Base-by-base conservation (phyloP, 2,113 vertebrate species). In the Eulemur rufifrons region DNA sequence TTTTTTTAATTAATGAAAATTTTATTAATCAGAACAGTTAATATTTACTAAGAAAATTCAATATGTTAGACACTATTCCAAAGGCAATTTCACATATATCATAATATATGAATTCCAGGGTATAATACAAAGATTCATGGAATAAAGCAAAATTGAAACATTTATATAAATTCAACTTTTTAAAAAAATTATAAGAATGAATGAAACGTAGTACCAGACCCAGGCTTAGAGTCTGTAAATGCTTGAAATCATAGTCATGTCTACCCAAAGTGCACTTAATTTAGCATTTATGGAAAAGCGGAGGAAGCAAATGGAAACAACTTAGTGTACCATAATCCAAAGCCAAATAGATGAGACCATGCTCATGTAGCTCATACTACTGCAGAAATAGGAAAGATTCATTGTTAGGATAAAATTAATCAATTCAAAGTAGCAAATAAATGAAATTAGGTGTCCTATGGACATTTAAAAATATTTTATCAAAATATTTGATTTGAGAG, bases 401-500 rank as follows among this genome's bases (percentile, higher is more conserved):
- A 81, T 91, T 91, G 47, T 18, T 39, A 39, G 13, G 37, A 61
- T 42, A 52, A 66, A 77, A 56, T 71, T n/a, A 69, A 74, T 34
- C 14, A 54, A 86, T 39, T 54, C 39, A 86, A 76, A 82, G 64
- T 5, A 92, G 9, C 25, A 13, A 63, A 59, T 74, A 45, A 61
- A 90, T 71, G 56, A 68, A 71, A 10, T 45, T n/a, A 85, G 29
- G 21, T 76, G 5, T 68, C 39, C 15, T 29, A 34, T 32, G 17
- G 64, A 12, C 11, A 94, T 90, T 81, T 52, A 47, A 82, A 95
- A 42, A 92, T 66, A 89, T 90, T 68, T 87, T 76, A 85, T 54
- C 6, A 94, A 78, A 82, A 73, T 66, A n/a, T 69, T 56, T 61
- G 29, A 86, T 78, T 69, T 74, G 20, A 61, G 71, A 89, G 29